Evolutionary conservation across 2,888 invertebrate species (phyloP).

Genomic region (Dynastes tityus): DNA sequence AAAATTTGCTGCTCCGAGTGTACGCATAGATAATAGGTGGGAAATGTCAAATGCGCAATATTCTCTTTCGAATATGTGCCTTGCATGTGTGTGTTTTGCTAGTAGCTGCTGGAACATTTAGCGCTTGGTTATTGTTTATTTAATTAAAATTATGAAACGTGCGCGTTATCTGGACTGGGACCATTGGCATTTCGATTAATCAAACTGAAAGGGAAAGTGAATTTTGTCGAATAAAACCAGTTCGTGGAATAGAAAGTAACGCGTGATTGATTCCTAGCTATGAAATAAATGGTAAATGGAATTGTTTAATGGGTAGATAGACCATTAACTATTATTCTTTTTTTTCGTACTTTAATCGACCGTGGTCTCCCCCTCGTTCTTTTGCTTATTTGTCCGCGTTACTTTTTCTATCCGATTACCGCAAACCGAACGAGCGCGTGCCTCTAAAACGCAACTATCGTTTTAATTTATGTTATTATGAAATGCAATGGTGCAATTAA

Average conservation of each 20-base stretch:
- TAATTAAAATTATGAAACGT: constrained; percentile 54
- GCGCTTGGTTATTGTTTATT: constrained; percentile 52
- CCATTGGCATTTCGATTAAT: constrained; percentile 53
- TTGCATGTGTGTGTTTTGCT: constrained; percentile 2
- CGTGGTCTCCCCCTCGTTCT: neutral
- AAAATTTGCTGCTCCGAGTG: too few relatives aligned
- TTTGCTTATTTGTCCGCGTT: constrained; percentile 4
- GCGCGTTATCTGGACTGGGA: constrained; percentile 48
- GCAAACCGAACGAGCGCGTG: neutral
- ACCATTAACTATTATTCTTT: constrained; percentile 21
- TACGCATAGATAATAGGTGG: too few relatives aligned
- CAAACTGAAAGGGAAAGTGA: constrained; percentile 57
- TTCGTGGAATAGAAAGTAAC: constrained; percentile 57
- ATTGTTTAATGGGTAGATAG: constrained; percentile 11
- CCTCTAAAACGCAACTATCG: constrained; percentile 2
- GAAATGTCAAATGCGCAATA: too few relatives aligned
- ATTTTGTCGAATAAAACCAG: constrained; percentile 52
- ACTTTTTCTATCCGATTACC: neutral
- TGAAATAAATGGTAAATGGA: constrained; percentile 34
- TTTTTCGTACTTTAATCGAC: constrained; percentile 7
- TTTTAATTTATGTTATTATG: constrained; percentile 4
- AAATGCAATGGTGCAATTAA: neutral
- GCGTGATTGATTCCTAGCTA: constrained; percentile 49
- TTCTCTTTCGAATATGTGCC: too few relatives aligned
- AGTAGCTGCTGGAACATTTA: constrained; percentile 34